These are phyloP conservation scores for Crotalus viridis DNA, from an alignment of 2,113 vertebrate genomes.

Conservation along the genomic window DNA sequence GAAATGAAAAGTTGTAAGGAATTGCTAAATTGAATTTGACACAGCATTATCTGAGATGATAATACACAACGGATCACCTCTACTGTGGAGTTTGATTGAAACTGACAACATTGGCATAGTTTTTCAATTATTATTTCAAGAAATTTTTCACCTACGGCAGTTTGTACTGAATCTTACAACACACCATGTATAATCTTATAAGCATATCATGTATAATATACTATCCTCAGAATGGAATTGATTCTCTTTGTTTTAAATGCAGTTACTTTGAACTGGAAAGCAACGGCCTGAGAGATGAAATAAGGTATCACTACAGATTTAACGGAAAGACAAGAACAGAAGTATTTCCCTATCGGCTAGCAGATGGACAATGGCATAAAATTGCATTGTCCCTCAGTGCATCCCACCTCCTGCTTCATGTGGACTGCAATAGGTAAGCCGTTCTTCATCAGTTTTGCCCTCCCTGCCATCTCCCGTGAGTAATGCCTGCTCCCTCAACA, in stretches of 20 bases:
- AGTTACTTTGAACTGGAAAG: constrained; percentile 97
- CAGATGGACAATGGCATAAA: constrained; percentile 91
- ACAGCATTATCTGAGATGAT: background rate
- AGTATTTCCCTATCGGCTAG: constrained; percentile 90
- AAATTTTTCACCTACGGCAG: constrained; percentile 21
- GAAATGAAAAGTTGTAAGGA: background rate
- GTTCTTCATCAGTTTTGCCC: background rate
- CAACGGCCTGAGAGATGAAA: constrained; percentile 89
- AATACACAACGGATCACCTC: background rate
- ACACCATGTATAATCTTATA: background rate
- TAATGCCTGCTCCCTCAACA: background rate
- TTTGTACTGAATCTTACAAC: background rate
- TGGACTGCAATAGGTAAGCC: constrained; percentile 92
- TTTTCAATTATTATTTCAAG: background rate
- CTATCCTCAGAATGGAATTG: background rate
- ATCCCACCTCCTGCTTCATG: constrained; percentile 85
- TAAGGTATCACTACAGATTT: constrained; percentile 88
- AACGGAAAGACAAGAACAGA: constrained; percentile 84
- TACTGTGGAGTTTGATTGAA: background rate
- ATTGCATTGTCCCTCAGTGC: constrained; percentile 85
- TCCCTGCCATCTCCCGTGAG: background rate
- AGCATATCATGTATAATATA: background rate
- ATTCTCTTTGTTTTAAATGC: constrained; percentile 47
- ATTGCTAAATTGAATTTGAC: background rate
- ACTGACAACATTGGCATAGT: background rate